Conservation (phyloP, 1,140 invertebrate species). For the Sinonovacula constricta region DNA sequence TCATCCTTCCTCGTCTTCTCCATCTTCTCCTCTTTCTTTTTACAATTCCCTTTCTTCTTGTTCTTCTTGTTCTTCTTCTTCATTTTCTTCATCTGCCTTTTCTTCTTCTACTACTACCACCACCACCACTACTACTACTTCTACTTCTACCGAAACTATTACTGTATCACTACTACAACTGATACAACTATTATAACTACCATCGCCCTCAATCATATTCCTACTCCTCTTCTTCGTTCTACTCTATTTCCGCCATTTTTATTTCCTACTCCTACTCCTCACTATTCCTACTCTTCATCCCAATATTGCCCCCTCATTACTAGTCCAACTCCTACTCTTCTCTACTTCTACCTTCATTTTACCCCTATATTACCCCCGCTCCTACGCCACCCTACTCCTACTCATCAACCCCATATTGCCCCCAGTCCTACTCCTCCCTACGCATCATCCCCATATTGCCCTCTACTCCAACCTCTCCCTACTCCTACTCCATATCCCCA, state of each 20-base stretch:
- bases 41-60: constrained; percentile 13
- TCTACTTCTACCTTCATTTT: constrained; percentile 1
- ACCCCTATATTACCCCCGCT: constrained; percentile 6
- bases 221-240: no score
- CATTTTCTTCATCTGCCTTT: constrained; percentile 23
- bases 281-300: constrained; percentile 17
- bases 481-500: constrained; percentile 18
- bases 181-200: no score
- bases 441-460: constrained; percentile 8
- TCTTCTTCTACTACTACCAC: constrained; percentile 16
- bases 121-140: constrained; percentile 28
- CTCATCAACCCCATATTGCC: neutral
- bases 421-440: constrained; percentile 9
- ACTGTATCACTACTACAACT: no score
- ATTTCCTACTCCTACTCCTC: constrained; percentile 23
- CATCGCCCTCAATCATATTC: constrained; percentile 26
- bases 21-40: constrained; percentile 35
- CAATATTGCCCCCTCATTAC: neutral
- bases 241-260: constrained; percentile 1
- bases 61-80: constrained; percentile 20
- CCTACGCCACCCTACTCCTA: constrained; percentile 6
- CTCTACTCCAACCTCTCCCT: constrained; percentile 17
- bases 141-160: constrained; percentile 30
- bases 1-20: constrained; percentile 7
- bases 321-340: constrained; percentile 4